These are phyloP conservation scores for Onychostruthus taczanowskii DNA, from an alignment of 2,113 vertebrate species.

Conservation along the genomic window DNA sequence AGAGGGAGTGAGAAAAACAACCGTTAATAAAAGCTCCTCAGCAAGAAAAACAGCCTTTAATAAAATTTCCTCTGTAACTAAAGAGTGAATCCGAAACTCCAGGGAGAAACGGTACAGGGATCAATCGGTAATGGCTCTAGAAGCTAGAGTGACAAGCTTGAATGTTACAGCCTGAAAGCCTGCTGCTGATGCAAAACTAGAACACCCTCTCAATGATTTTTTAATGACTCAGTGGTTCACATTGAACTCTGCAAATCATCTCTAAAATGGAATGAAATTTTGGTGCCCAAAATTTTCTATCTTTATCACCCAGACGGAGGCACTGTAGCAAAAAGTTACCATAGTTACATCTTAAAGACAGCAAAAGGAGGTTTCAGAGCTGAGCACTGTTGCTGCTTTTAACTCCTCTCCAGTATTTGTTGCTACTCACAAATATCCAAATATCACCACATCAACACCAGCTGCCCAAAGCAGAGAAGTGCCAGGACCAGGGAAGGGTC, in stretches of 20 bases:
- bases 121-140: not conserved
- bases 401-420: not conserved
- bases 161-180: not conserved
- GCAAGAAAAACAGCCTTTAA: constrained; percentile 31
- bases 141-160: not conserved
- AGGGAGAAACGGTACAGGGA: not conserved
- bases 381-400: not conserved
- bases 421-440: not conserved
- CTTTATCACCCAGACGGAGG: not conserved
- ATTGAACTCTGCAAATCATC: not conserved
- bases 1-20: constrained; percentile 15
- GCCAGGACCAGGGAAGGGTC: not conserved
- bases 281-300: not conserved
- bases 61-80: constrained; percentile 32
- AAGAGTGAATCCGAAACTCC: not conserved
- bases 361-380: not conserved
- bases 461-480: not conserved
- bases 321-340: not conserved
- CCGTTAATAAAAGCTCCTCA: constrained; percentile 30
- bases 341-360: not conserved
- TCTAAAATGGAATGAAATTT: not conserved
- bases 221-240: not conserved
- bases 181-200: not conserved
- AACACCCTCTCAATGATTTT: not conserved
- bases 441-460: not conserved